Base-by-base conservation (phyloP, 23 tunicate species). In the Trididemnum nubilum region DNA sequence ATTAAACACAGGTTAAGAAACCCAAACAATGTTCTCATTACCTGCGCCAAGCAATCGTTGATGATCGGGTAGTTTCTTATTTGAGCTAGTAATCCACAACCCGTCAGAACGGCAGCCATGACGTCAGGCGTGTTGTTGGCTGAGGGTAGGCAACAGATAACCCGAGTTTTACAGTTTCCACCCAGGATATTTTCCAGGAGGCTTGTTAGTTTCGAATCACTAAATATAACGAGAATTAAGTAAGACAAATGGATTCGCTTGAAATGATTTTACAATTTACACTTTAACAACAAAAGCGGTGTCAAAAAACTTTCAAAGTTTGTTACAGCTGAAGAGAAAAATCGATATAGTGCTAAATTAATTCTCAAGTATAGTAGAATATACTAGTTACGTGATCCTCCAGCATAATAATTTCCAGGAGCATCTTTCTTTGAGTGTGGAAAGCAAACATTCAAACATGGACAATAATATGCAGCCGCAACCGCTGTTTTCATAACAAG, bases 101-200 rank as follows among this genome's bases (percentile, higher is more conserved):
- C 98, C 34, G 83, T 83, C n/a, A 93, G 80, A 21, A 93, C 89
- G 12, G 84, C 86, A 23, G 86, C 35, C 84, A 93, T 51, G 33
- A 76, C 87, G 24, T 93, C 98, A 0, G 88, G 83, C 67, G 52
- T 73, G 69, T 65, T 83, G 35, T 33, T 77, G 26, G 65, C 26
- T 52, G 98, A 72, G 0, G 92, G 87, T 4, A 93, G 81, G 75
- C 98, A 93, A 84, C 93, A 93, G 0, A 93, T 87, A 0, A 93
- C 93, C n/a, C 98, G 50, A 1, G 98, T 93, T 64, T 93, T 93
- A 79, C 98, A 93, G 64, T 94, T 94, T 70, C 98, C 98, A 0
- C 98, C 98, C 64, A 94, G 60, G 31, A 85, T 82, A 60, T 94
- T 92, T 40, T 89, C 90, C 39, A 89, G 78, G 36, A 94, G 57